phyloP scores from a whole-genome alignment of 2,888 invertebrate genomes.

The Aphidoletes aphidimyza region DNA sequence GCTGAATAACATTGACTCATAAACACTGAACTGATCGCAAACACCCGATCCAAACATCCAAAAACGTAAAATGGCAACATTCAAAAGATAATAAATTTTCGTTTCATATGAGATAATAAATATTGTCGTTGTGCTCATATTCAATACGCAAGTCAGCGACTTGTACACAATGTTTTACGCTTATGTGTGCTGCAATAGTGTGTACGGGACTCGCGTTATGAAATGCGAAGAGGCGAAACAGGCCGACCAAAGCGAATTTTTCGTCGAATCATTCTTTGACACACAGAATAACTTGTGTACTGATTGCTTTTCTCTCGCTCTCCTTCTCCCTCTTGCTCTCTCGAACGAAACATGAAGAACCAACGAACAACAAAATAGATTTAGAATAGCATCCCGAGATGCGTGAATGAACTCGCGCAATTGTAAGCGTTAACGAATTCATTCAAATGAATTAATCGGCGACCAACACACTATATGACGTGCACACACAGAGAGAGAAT shows the following conservation, averaged over 20 bases:
- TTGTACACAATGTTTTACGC: background rate
- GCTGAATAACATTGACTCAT: background rate
- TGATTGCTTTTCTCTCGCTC: constrained; percentile 10
- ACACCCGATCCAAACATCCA: background rate
- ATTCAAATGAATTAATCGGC: constrained; percentile 47
- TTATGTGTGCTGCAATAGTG: no score
- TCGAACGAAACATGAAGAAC: background rate
- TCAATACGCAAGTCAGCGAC: background rate
- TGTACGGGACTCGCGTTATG: no score
- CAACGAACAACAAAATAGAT: background rate
- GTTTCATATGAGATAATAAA: constrained; percentile 42
- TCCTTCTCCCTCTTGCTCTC: no score
- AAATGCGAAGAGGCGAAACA: background rate
- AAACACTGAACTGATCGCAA: background rate
- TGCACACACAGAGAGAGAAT: no score
- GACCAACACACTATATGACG: background rate
- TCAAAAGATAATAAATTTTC: constrained; percentile 42
- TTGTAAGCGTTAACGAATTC: constrained; percentile 9
- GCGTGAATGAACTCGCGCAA: constrained; percentile 27
- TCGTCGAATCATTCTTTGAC: constrained; percentile 9
- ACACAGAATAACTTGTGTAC: constrained; percentile 1
- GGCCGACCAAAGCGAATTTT: background rate
- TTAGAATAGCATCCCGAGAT: background rate
- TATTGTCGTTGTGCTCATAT: constrained; percentile 21
- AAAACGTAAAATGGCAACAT: background rate